Evolutionary conservation across 2,797 vertebrate genomes (phyloP).

Genomic region (Chelon labrosus): DNA sequence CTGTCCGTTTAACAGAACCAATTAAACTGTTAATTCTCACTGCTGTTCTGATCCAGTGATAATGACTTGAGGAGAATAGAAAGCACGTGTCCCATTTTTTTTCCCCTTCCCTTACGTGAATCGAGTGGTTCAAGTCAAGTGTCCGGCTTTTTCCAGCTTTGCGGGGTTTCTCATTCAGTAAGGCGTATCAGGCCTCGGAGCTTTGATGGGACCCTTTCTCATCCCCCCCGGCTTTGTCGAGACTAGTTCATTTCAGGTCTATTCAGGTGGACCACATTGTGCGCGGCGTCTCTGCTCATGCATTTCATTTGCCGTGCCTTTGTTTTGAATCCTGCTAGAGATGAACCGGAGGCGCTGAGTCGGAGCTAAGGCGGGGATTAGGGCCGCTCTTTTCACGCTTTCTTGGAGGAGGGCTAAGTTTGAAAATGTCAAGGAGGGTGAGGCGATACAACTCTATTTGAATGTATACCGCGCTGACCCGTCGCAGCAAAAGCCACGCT

Average conservation of each 20-base stretch:
- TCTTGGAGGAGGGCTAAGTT: slow-evolving; percentile 73
- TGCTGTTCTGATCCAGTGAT: slow-evolving; percentile 65
- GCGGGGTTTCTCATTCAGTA: slow-evolving; percentile 76
- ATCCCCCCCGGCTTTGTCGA: slow-evolving; percentile 71
- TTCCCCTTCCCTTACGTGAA: slow-evolving; percentile 41
- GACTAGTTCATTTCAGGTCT: slow-evolving; percentile 75
- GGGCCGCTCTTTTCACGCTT: slow-evolving; percentile 70
- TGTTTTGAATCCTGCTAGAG: slow-evolving; percentile 75
- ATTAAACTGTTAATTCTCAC: slow-evolving; percentile 69
- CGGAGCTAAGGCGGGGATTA: slow-evolving; percentile 76
- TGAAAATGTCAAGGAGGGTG: slow-evolving; percentile 71
- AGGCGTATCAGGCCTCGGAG: slow-evolving; percentile 69
- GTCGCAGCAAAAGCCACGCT: slow-evolving; percentile 9
- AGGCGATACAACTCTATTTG: slow-evolving; percentile 65
- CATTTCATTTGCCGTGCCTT: slow-evolving; percentile 80
- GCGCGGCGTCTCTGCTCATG: slow-evolving; percentile 67
- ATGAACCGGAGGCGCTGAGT: slow-evolving; percentile 78
- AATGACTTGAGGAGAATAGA: slow-evolving; percentile 67
- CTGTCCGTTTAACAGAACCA: slow-evolving; percentile 67
- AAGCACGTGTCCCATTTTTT: slow-evolving; percentile 43
- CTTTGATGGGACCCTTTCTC: slow-evolving; percentile 73
- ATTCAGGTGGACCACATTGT: slow-evolving; percentile 79
- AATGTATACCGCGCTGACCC: slow-evolving; percentile 37
- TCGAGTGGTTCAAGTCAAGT: slow-evolving; percentile 65
- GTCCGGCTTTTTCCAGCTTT: slow-evolving; percentile 67